Evolutionary conservation across 2,113 vertebrate species (phyloP), one percentile per base, ranked within the genome.

Genomic region (Eupsittula cactorum): DNA sequence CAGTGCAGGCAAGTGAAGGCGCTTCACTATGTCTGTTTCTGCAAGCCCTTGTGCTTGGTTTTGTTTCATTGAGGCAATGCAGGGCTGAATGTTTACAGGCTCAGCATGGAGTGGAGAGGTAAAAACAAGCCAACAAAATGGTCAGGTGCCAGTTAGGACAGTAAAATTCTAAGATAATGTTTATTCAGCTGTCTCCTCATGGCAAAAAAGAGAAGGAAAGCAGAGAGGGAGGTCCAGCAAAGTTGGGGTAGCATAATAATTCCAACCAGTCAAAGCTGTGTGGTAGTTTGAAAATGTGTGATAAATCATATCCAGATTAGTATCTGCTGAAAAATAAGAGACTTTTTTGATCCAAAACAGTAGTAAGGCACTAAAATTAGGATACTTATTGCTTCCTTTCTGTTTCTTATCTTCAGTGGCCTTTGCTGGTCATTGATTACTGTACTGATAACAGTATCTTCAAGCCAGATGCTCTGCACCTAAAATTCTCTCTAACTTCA

Each of bases 141-240:
- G 63, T 88, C 16, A 39, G 76, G 77, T 97, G 96, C 95, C 53
- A 92, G 80, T 82, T 91, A 88, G 78, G 93, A 97, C 96, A 89
- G 88, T 92, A 82, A 94, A 86, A 42, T 97, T 98, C 92, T 97
- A 90, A 84, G 93, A 85, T 50, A 46, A 83, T 98, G 97, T 98
- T 98, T 98, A 93, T 95, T 97, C 98, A 98, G 98, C 98, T 98
- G 98, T 97, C 86, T 93, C 78, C 49, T 92, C 76, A 0, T 82
- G 52, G 67, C 57, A 79, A 78, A 91, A 37, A 49, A 86, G 52
- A 71, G 82, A 87, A 86, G 86, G 25, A 50, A 94, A 87, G 82
- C 73, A 79, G 73, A 93, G 76, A 89, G 93, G 80, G 93, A 95
- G 83, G 88, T 75, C 15, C 33, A 59, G 71, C 57, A 53, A 91